These are phyloP conservation scores for Cnemophilus loriae DNA, from an alignment of 2,113 vertebrate genomes.

Conservation along the genomic window DNA sequence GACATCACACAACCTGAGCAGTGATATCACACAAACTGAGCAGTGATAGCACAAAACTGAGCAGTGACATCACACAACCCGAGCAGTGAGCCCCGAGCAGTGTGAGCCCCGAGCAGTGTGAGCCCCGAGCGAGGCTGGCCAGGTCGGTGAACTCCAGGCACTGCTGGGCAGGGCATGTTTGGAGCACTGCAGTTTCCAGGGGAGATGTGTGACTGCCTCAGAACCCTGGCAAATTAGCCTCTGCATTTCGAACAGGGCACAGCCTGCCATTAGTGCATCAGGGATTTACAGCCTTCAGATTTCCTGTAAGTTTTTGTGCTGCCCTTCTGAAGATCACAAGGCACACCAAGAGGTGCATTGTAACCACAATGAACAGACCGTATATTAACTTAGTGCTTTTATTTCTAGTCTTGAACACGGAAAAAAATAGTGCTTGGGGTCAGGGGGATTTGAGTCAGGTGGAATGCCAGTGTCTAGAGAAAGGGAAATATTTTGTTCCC, in stretches of 20 bases:
- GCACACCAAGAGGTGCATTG: neutral
- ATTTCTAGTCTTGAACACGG: neutral
- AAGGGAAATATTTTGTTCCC: slow-evolving; percentile 29
- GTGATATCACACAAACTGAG: no score
- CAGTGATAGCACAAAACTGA: neutral
- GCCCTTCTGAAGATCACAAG: neutral
- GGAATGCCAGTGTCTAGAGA: neutral
- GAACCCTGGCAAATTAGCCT: neutral
- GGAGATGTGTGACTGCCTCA: neutral
- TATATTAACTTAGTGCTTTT: neutral
- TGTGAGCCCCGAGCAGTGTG: no score
- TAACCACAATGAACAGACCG: neutral
- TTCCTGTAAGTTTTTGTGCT: neutral
- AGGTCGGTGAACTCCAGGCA: neutral
- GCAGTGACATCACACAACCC: neutral
- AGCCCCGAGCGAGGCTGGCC: neutral
- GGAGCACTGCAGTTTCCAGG: neutral
- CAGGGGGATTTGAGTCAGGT: neutral
- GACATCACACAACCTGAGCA: no score
- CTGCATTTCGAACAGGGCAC: neutral
- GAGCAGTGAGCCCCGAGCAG: no score
- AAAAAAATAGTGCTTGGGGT: neutral
- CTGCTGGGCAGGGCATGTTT: neutral
- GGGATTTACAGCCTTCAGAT: neutral
- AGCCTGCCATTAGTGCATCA: neutral